Evolutionary conservation across 2,888 invertebrate genomes (phyloP).

Genomic region (Drosophila diplacantha): DNA sequence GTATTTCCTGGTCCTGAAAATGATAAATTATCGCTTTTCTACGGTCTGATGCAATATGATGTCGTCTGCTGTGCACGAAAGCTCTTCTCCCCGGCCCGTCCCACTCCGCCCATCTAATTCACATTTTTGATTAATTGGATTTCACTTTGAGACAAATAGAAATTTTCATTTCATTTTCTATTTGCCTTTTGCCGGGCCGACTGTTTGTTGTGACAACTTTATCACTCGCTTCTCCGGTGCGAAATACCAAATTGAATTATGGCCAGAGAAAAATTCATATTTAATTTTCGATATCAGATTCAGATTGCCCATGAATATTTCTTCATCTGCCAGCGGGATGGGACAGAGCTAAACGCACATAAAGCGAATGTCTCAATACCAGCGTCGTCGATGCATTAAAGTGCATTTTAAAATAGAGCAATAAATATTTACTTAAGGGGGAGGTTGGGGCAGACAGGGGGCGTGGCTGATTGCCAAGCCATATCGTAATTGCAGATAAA

Average conservation of each 20-base stretch:
- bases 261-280: constrained; percentile 41
- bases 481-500: constrained; percentile 73
- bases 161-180: constrained; percentile 52
- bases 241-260: constrained; percentile 59
- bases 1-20: constrained; percentile 47
- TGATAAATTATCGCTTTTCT: constrained; percentile 66
- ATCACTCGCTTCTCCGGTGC: constrained; percentile 7
- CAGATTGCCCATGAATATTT: constrained; percentile 8
- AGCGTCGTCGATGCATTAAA: constrained; percentile 49
- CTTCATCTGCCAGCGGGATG: neutral
- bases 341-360: constrained; percentile 12
- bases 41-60: constrained; percentile 66
- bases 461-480: constrained; percentile 50
- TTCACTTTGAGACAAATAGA: constrained; percentile 61
- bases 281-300: constrained; percentile 15
- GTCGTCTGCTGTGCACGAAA: constrained; percentile 45
- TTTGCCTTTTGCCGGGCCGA: constrained; percentile 35
- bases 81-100: constrained; percentile 1
- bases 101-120: constrained; percentile 27
- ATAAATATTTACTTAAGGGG: constrained; percentile 62
- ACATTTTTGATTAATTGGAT: constrained; percentile 67
- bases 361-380: constrained; percentile 27
- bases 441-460: constrained; percentile 12
- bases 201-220: constrained; percentile 64
- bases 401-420: constrained; percentile 64